These are phyloP conservation scores for Sebastes aleutianus DNA, from an alignment of 2,797 vertebrate species.

Conservation along the genomic window DNA sequence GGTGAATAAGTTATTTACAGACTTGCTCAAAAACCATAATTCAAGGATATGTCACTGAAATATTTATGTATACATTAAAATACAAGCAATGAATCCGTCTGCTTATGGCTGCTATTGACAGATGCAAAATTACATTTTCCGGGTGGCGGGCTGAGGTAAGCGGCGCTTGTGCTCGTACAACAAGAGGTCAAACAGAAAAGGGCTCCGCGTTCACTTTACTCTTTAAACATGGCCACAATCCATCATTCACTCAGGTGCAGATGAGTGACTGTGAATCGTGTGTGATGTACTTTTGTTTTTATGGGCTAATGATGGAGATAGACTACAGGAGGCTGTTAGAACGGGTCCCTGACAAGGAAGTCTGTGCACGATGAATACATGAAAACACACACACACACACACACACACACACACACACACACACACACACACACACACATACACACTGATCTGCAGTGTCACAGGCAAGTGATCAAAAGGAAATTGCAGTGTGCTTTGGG, in stretches of 20 bases:
- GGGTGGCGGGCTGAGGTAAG: conserved; percentile 37
- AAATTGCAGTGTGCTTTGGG: conserved; percentile 55
- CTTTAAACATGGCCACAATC: conserved; percentile 45
- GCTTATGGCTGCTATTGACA: conserved; percentile 35
- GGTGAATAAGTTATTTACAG: conserved; percentile 28
- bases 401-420: not conserved
- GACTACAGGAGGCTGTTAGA: conserved; percentile 22
- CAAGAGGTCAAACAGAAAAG: conserved; percentile 48
- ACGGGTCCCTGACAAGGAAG: conserved; percentile 20
- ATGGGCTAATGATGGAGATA: conserved; percentile 40
- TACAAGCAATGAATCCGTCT: conserved; percentile 19
- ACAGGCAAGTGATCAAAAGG: conserved; percentile 60
- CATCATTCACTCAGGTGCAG: conserved; percentile 38
- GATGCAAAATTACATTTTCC: conserved; percentile 55
- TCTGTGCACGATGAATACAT: not conserved
- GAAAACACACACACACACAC: not conserved
- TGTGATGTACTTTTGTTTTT: conserved; percentile 32
- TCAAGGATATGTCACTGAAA: conserved; percentile 33
- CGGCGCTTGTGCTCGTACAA: conserved; percentile 30
- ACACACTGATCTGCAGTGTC: conserved; percentile 40
- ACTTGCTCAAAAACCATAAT: conserved; percentile 8
- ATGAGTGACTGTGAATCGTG: conserved; percentile 28
- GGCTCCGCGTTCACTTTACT: conserved; percentile 25
- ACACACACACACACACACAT: not conserved
- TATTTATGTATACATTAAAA: conserved; percentile 39